Base-by-base conservation (phyloP, 2,797 vertebrate genomes). In the Picus viridis region DNA sequence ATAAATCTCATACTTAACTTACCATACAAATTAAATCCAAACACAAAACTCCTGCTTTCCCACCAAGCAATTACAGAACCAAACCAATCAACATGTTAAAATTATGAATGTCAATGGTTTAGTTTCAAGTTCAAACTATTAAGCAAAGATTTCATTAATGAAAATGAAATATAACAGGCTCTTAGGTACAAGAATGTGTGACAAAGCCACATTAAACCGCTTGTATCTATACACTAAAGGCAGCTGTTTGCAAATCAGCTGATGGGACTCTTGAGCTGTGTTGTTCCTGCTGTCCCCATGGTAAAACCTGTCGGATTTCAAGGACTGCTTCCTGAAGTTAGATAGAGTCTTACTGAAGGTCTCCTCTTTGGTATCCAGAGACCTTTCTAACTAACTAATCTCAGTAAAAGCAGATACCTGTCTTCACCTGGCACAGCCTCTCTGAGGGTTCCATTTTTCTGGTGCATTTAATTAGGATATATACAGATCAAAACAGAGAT, bases 21-120 rank as follows among this genome's bases (percentile, higher is more conserved):
- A 96, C 72, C 73, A 94, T 90, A 96, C 83, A 96, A 96, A 97
- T 97, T 97, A 97, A 98, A 96, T 96, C 93, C 96, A 97, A 97
- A 97, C 85, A 96, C 88, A 98, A 97, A 94, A 67, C 86, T 97
- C 45, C 76, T 96, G 47, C 75, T 94, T 95, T 95, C 83, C 88
- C 93, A 97, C 90, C 96, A 96, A 97, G 82, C 70, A 95, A 83
- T 97, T 92, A 90, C 30, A 96, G 51, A 97, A 96, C 71, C 79
- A 97, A 96, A 82, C 54, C 77, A 94, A 93, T 92, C 75, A 92
- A 85, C 84, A 70, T 18, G 8, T 58, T 93, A 83, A 73, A 96
- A 92, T 91, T 92, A 74, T 84, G 63, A 96, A 94, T 56, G 69
- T 71, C 53, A 84, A 17, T 67, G 82, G 27, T 84, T 78, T 64